Base-by-base conservation (phyloP, 2,797 vertebrate genomes). In the Arnoldichthys spilopterus region DNA sequence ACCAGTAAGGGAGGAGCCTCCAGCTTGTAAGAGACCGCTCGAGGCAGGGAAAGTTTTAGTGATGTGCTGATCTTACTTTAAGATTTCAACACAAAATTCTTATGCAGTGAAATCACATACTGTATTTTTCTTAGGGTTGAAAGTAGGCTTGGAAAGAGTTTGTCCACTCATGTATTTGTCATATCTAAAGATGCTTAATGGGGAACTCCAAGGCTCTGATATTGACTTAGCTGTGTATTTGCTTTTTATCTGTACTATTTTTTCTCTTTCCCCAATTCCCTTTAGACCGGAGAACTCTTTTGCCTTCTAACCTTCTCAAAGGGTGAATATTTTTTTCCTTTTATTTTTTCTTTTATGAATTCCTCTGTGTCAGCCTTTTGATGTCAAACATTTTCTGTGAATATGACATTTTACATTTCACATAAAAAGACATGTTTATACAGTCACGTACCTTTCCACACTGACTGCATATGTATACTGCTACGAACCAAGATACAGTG, bases 41-140 rank as follows among this genome's bases (percentile, higher is more conserved):
- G 24, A 79, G 79, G 68, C 61, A 70, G 49, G 56, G 75, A 76
- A 78, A 43, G 66, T 59, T 68, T 69, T 15, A 26, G 26, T 32
- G 24, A 72, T 75, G 66, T 82, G n/a, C 77, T 62, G 51, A 66
- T 37, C 28, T n/a, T 15, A n/a, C 53, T 51, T 64, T 5, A 37
- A 24, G 49, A 56, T 18, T 40, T 61, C 1, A 67, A 28, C 24
- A 62, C 8, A 34, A 63, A 78, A 74, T 45, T 34, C 51, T 72
- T 67, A 20, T 18, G 54, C 69, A 72, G n/a, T 54, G 59, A 63
- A 72, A 71, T 51, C 28, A 43, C 22, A 43, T 22, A 43, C 20
- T 37, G 63, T 37, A 37, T 9, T 22, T 40, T 64, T 51, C 26
- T 24, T 12, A 45, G 15, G 28, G 6, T 22, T 16, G 34, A 13